Evolutionary conservation across 2,797 vertebrate genomes (phyloP).

Genomic region (Myripristis murdjan): DNA sequence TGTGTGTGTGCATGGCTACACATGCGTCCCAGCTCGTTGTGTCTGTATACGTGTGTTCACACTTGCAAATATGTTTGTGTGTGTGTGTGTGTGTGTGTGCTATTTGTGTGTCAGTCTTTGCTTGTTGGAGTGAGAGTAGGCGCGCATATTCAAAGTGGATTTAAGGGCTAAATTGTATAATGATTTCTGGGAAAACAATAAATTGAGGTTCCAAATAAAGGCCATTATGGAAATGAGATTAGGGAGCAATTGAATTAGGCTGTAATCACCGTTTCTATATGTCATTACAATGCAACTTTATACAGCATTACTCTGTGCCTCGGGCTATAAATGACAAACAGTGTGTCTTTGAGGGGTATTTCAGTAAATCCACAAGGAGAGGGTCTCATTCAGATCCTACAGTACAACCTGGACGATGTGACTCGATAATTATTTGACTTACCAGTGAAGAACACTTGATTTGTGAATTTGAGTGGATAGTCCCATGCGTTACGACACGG

Average conservation of each 20-base stretch:
- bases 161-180: conserved; percentile 87
- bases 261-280: conserved; percentile 88
- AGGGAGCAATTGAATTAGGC: conserved; percentile 86
- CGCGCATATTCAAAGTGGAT: conserved; percentile 85
- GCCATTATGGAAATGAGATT: conserved; percentile 89
- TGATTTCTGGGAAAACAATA: conserved; percentile 89
- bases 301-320: conserved; percentile 83
- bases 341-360: conserved; percentile 79
- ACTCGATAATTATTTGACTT: background rate
- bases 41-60: conserved; percentile 39
- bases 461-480: conserved; percentile 66
- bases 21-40: conserved; percentile 41
- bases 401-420: background rate
- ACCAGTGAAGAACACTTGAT: conserved; percentile 51
- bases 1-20: conserved; percentile 35
- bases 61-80: conserved; percentile 37
- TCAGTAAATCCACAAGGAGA: conserved; percentile 77
- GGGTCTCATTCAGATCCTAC: conserved; percentile 60
- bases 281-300: conserved; percentile 88
- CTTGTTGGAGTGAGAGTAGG: conserved; percentile 61
- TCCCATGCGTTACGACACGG: conserved; percentile 48
- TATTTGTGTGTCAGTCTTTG: conserved; percentile 52
- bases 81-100: conserved; percentile 30
- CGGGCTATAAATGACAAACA: conserved; percentile 84
- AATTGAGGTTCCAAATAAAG: conserved; percentile 88